Conservation (phyloP, 2,888 invertebrate genomes). For the Euphydryas editha region DNA sequence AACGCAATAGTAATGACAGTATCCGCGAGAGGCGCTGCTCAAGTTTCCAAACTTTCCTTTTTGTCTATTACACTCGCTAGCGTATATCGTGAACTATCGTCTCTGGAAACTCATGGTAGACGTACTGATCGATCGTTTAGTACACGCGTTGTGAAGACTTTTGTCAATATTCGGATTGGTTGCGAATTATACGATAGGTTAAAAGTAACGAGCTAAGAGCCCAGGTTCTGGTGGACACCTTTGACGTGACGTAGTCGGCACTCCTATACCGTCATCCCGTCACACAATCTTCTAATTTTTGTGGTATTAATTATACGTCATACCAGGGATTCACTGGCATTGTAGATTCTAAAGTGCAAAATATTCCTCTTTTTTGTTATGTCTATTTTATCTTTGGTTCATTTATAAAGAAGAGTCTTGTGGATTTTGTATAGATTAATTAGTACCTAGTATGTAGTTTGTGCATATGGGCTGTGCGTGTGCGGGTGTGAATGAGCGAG, state of each 20-base stretch:
- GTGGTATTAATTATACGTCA: background rate
- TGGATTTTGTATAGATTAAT: conserved; percentile 12
- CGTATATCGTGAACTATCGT: no score
- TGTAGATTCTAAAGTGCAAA: background rate
- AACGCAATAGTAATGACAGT: no score
- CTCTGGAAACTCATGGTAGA: no score
- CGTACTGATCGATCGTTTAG: conserved; percentile 43
- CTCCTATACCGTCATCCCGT: conserved; percentile 28
- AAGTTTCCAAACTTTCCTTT: no score
- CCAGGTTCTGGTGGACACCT: conserved; percentile 46
- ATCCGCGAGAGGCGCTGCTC: no score
- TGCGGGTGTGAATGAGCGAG: conserved; percentile 76
- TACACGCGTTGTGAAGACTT: conserved; percentile 46
- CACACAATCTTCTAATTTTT: conserved; percentile 19
- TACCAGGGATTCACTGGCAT: background rate
- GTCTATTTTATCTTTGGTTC: background rate
- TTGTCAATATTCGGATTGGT: conserved; percentile 35
- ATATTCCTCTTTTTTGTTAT: no score
- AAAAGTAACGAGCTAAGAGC: conserved; percentile 40
- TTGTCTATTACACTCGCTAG: no score
- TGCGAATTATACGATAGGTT: conserved; percentile 35
- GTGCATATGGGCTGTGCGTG: conserved; percentile 49
- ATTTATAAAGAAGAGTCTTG: conserved; percentile 33
- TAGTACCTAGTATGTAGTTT: conserved; percentile 37
- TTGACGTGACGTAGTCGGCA: conserved; percentile 48